Base-by-base conservation (phyloP, 2,113 vertebrate species). In the Stictonetta naevosa region DNA sequence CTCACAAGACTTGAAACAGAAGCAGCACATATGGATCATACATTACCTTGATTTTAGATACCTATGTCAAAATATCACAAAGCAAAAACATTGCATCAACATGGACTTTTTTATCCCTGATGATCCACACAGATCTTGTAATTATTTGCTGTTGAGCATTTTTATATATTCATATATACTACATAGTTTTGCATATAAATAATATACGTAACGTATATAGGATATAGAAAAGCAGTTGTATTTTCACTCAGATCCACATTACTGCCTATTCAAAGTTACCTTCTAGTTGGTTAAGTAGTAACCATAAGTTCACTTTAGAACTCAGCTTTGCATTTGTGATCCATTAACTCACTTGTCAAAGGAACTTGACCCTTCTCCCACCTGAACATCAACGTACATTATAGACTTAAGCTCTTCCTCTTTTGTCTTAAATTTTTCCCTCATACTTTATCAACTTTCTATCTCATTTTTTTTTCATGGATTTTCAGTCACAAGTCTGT, bases 331-430 rank as follows among this genome's bases (percentile, higher is more conserved):
- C 84, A 88, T 72, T 89, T 23, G 0, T 73, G 52, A 53, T 74
- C 80, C 63, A 82, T 88, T 93, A 93, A 95, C 93, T 97, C 71
- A 92, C 80, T 81, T 89, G 83, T 46, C 71, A 93, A 89, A 90
- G 79, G 77, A 94, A 44, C 36, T 67, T 81, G 79, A 93, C 90
- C 83, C 60, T 80, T 85, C 52, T 82, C 71, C 81, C 36, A 88
- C 80, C 64, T 82, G 13, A 89, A 86, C 53, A 63, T 83, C 96
- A 82, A 71, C 62, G 66, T 48, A 52, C 63, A 64, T 84, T 87
- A 64, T 46, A 92, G 89, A 69, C 86, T 93, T 92, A 48, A 83
- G 18, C 60, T 82, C 42, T 78, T 75, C 59, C 82, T 91, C 53
- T 93, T 94, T 90, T 40, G 53, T 86, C 72, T 92, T 64, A 68